Conservation (phyloP, 1,140 invertebrate genomes). For the Wiebesia pumilae region DNA sequence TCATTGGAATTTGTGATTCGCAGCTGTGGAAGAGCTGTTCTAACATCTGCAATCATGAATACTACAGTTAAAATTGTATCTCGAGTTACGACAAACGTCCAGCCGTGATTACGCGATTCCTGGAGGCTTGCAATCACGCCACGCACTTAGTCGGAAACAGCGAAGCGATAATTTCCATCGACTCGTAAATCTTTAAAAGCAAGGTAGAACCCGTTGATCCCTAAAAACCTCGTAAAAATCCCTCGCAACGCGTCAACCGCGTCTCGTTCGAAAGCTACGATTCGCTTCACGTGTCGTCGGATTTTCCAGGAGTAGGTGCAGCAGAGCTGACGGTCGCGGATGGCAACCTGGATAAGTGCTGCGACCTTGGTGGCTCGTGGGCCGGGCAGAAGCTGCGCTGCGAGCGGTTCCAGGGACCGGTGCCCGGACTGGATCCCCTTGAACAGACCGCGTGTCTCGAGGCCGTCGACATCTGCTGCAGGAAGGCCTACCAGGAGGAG, state of each 20-base stretch:
- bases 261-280: too few relatives aligned
- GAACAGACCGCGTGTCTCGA: conserved; percentile 75
- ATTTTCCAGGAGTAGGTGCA: neutral
- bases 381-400: conserved; percentile 73
- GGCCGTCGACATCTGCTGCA: conserved; percentile 76
- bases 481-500: conserved; percentile 66
- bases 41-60: neutral
- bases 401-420: conserved; percentile 71
- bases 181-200: neutral
- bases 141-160: neutral
- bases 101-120: too few relatives aligned
- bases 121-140: too few relatives aligned
- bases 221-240: too few relatives aligned
- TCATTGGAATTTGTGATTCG: neutral
- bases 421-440: conserved; percentile 68
- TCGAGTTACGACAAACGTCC: too few relatives aligned
- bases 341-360: conserved; percentile 68
- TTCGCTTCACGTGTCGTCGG: neutral
- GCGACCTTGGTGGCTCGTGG: conserved; percentile 74
- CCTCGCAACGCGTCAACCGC: too few relatives aligned
- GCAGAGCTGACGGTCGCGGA: neutral
- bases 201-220: too few relatives aligned
- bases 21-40: too few relatives aligned
- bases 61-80: neutral
- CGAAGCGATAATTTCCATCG: neutral